phyloP scores from a whole-genome alignment of 1,140 invertebrate genomes.

The Thalassaphorura encarpata region DNA sequence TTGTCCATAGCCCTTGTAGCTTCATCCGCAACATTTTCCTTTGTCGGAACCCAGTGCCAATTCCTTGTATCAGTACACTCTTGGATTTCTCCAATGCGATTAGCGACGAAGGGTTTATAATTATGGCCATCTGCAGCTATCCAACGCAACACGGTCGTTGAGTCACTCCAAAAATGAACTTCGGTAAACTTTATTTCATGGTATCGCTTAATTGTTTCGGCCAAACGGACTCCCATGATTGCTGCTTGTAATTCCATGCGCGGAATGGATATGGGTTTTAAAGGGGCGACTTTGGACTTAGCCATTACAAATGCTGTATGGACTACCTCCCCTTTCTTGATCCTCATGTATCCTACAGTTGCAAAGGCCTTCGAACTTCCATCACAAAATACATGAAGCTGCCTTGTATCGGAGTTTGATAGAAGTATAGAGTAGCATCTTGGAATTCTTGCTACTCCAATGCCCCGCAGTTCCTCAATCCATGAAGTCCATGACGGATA shows the following conservation, averaged over 20 bases:
- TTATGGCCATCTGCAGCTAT: neutral
- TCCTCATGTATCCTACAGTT: neutral
- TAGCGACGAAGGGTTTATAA: slow-evolving; percentile 16
- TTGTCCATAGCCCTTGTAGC: too few relatives aligned
- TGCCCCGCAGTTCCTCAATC: neutral
- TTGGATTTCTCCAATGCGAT: slow-evolving; percentile 13
- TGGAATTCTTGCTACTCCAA: neutral
- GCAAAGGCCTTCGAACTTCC: slow-evolving; percentile 11
- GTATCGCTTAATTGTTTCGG: neutral
- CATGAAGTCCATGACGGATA: slow-evolving; percentile 4
- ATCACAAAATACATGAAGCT: slow-evolving; percentile 20
- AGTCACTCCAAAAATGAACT: slow-evolving; percentile 9
- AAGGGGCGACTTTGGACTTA: slow-evolving; percentile 35
- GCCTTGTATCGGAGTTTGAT: slow-evolving; percentile 1
- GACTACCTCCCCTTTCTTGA: neutral
- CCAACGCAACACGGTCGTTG: slow-evolving; percentile 7
- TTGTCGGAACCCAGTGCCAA: slow-evolving; percentile 9
- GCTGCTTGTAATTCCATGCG: slow-evolving; percentile 39
- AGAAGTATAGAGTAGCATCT: slow-evolving; percentile 11
- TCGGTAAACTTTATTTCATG: neutral
- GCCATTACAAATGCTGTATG: slow-evolving; percentile 31
- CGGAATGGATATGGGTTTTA: slow-evolving; percentile 36
- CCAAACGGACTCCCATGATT: slow-evolving; percentile 34
- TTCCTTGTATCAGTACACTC: neutral
- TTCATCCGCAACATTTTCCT: slow-evolving; percentile 13